Base-by-base conservation (phyloP, 2,888 invertebrate genomes). In the Chalcis sispes region DNA sequence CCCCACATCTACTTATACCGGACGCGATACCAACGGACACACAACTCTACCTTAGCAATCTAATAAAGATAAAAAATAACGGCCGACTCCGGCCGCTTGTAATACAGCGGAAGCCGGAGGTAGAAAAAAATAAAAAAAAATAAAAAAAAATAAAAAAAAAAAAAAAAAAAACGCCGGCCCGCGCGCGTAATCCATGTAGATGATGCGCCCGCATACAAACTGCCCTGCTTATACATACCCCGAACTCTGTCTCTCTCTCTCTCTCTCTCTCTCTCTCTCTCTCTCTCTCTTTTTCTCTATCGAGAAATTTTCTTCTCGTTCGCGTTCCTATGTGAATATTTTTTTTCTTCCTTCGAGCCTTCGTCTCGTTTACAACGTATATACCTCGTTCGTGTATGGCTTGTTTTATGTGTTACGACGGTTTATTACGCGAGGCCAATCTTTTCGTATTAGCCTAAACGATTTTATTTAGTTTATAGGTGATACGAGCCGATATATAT, bases 21-120 rank as follows among this genome's bases (percentile, higher is more conserved):
- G 50, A n/a, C n/a, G n/a, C n/a, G 29, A 40, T 23, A 32, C 56
- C 42, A 67, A 42, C 67, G 46, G 67, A 54, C 54, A 66, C 66
- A 54, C 42, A 36, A 36, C 52, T 40, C 32, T 7, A 27, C 48
- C 52, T 27, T n/a, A 15, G 65, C 20, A 64, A 87, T 87, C 86
- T 87, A 87, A 87, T 88, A 86, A 87, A 86, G 85, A 88, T 87
- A 88, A 88, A 88, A 88, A 87, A 87, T 87, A 88, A 86, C 85
- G 83, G 82, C 81, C 80, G 27, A 81, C 82, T 81, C 79, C 77
- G 78, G 77, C 81, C 79, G 81, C 77, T 80, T 78, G 71, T 66
- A 61, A 75, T 75, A 71, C 61, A 61, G 64, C 77, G 78, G 15
- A 36, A 50, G n/a, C 13, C 27, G 4, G 48, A 2, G 20, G 32